A percentile compares a stretch with the other conserved stretches of the same genome.
phyloP scores from a whole-genome alignment of 2,113 vertebrate species.

The Falco punctatus region DNA sequence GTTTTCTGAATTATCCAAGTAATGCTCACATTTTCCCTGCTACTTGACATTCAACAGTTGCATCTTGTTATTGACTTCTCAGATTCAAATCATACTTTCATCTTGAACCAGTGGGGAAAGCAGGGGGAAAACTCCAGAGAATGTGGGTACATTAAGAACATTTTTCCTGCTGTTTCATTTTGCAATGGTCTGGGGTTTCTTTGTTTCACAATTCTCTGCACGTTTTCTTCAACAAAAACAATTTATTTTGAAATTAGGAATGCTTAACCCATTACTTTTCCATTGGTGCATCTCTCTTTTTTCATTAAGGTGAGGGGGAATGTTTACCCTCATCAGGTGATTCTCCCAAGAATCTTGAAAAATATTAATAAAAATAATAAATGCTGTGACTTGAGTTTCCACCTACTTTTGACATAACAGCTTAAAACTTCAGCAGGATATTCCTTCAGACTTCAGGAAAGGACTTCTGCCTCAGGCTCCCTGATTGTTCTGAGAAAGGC shows the following conservation, averaged over 20 bases:
- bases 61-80: neutral
- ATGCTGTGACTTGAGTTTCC: neutral
- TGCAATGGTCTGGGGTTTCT: neutral
- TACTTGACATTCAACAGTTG: conserved; percentile 29
- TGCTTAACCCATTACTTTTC: neutral
- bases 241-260: neutral
- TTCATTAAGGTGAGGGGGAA: neutral
- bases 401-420: neutral
- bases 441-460: neutral
- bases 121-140: neutral
- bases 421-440: neutral
- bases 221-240: neutral
- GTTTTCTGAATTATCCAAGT: neutral
- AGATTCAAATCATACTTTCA: neutral
- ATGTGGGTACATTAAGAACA: neutral
- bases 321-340: neutral
- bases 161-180: neutral
- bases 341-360: neutral
- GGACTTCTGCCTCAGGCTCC: neutral
- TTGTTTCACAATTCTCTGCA: neutral
- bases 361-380: neutral
- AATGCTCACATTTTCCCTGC: neutral
- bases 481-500: neutral
- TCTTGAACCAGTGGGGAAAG: neutral
- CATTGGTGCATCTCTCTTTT: neutral